Base-by-base conservation (phyloP, 2,113 vertebrate species). In the Struthidea cinerea region DNA sequence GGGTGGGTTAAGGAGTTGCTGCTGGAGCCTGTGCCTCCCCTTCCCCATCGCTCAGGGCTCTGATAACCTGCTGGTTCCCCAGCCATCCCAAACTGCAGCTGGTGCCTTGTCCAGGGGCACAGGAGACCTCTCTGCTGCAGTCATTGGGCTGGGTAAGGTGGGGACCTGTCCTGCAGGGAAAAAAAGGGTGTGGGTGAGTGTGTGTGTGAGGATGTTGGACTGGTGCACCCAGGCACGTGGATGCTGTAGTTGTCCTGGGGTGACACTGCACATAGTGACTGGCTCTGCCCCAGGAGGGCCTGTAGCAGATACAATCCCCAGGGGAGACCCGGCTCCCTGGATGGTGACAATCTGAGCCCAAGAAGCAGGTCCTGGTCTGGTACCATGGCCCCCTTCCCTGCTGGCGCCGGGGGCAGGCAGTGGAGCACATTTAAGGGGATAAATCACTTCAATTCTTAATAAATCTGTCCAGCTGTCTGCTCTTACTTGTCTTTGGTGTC, bases 371-470 rank as follows among this genome's bases (percentile, higher is more conserved):
- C 91, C 77, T 83, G 90, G 60, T 91, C 88, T 86, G 76, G 63
- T 67, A 74, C 89, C 4, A 13, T 47, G 75, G 33, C 80, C 27
- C 49, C 28, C 32, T 53, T 84, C 65, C 80, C 84, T 82, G 75
- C 88, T 93, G 80, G 63, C 0, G 1, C 91, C 1, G 19, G 59
- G 44, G 69, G 60, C 1, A 10, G 50, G 49, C 44, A 52, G 83
- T 4, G 2, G 67, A 88, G 55, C 70, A 55, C 4, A 7, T 84
- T 88, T 80, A 60, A 86, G 90, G 26, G 64, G 63, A 63, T 65
- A 17, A 84, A 75, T 91, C n/a, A 57, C 74, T 93, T 37, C 74
- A 82, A 32, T 77, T 94, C 70, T 92, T 61, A 93, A 92, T 92
- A 95, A 96, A 96, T 63, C 56, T 60, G 15, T 92, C 37, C 6